Base-by-base conservation (phyloP, 2,888 invertebrate species). In the Temnothorax unifasciatus region DNA sequence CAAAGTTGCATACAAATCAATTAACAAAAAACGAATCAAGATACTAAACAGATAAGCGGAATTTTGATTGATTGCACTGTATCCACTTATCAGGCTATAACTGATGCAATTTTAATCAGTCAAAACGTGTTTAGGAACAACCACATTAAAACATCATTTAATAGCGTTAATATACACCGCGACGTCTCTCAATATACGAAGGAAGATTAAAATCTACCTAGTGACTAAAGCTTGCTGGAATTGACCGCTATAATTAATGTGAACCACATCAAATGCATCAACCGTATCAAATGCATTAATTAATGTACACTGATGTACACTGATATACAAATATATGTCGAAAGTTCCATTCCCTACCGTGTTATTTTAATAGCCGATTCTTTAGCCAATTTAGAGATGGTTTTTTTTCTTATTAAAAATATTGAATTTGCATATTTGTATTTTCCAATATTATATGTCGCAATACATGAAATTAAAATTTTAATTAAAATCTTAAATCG, bases 121-220 rank as follows among this genome's bases (percentile, higher is more conserved):
- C 47, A 21, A 25, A 29, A 52, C 25, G 54, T 21, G 11, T 13
- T 9, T 44, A 21, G n/a, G 1, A 71, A 34, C 15, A 54, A 69
- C 6, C n/a, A 34, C 8, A 15, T 44, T 47, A 44, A 47, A 61
- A 47, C 5, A 73, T 21, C 21, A 21, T n/a, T 73, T 41, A 44
- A 73, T 38, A 73, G 11, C 21, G 11, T 59, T 47, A 29, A 61
- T 47, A 47, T n/a, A 15, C n/a, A n/a, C 11, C 9, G 13, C 8
- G 1, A 61, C 29, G 13, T 54, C n/a, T 69, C 25, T 25, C 44
- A 34, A n/a, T 59, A 21, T 44, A 34, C 6, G 15, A 44, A 38
- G 34, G 44, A 77, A 29, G 3, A 57, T 44, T 77, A 57, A 77
- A 68, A 44, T 77, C 25, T 64, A 77, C n/a, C 41, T 75, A 63